Evolutionary conservation across 2,797 vertebrate species (phyloP), one percentile per base, ranked within the genome.

Genomic region (Coregonus ussuriensis): DNA sequence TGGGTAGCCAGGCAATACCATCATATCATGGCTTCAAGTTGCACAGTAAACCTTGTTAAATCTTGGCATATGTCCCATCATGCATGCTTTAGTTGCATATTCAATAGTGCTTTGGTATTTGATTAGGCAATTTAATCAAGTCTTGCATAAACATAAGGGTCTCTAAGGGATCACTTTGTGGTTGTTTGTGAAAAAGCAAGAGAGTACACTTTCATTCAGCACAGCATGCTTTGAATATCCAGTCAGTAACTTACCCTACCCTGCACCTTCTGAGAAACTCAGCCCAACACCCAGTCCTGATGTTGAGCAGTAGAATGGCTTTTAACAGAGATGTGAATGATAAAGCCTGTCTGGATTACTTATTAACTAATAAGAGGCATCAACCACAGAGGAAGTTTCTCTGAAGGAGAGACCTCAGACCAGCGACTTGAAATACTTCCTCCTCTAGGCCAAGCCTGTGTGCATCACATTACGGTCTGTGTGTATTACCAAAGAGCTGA

Each of bases 321-420:
- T 1, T 79, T 68, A 53, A 63, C 67, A 74, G 88, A 89, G 85
- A 89, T 89, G 89, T 85, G 74, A 86, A 79, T 81, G 85, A 91
- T 91, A 87, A 91, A 82, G 79, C 71, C 51, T 6, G 29, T 21
- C 41, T 47, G 5, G 80, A 11, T 74, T 69, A 35, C 75, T 83
- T 33, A 80, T 81, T 73, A 79, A 56, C 82, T 91, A 91, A 92
- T 89, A 74, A 76, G 80, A 88, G 85, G 85, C 84, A 84, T 89
- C 77, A 81, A 80, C 84, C 87, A 5, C 88, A 91, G 77, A 85
- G 91, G 90, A 91, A 91, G 88, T 77, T 62, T 79, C 14, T 88
- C 79, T 78, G 80, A 59, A 67, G 79, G 74, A 84, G 76, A 21
- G 56, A 79, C 78, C 31, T 68, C 82, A 62, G 66, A 81, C 65